Evolutionary conservation across 2,113 vertebrate genomes (phyloP).

Genomic region (Lates calcarifer): DNA sequence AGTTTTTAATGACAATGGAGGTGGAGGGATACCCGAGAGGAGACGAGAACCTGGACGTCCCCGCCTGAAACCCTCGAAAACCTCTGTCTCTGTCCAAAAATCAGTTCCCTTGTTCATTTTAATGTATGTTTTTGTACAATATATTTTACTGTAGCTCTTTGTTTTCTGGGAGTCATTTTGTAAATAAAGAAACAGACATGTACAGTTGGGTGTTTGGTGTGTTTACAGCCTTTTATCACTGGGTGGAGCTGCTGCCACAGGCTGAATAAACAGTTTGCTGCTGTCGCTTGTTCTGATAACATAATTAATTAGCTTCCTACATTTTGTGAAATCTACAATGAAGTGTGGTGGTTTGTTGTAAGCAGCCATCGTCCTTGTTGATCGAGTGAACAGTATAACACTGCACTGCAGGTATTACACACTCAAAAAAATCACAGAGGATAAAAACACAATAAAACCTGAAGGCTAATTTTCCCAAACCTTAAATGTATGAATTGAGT

Average conservation of each 20-base stretch:
- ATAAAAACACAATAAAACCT: too few relatives aligned
- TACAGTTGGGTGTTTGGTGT: not conserved
- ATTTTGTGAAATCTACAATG: too few relatives aligned
- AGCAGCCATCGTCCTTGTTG: too few relatives aligned
- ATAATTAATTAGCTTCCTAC: too few relatives aligned
- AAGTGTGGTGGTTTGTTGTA: too few relatives aligned
- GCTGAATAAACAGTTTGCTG: not conserved
- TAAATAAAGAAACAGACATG: slow-evolving; percentile 52
- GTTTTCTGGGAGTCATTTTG: slow-evolving; percentile 42
- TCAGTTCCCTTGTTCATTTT: not conserved
- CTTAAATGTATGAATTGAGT: too few relatives aligned
- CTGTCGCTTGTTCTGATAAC: not conserved
- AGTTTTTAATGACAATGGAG: slow-evolving; percentile 78
- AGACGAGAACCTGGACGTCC: slow-evolving; percentile 66
- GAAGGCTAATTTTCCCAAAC: too few relatives aligned
- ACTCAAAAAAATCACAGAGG: too few relatives aligned
- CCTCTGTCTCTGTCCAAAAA: not conserved
- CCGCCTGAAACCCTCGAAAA: slow-evolving; percentile 45
- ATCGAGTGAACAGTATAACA: too few relatives aligned
- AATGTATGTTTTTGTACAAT: slow-evolving; percentile 46
- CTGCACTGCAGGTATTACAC: too few relatives aligned
- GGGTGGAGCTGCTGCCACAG: not conserved
- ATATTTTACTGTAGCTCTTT: not conserved
- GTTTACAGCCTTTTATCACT: slow-evolving; percentile 12
- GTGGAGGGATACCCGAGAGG: slow-evolving; percentile 70